Evolutionary conservation across 2,888 invertebrate genomes (phyloP), one percentile per base, ranked within the genome.

Genomic region (Aelia acuminata): DNA sequence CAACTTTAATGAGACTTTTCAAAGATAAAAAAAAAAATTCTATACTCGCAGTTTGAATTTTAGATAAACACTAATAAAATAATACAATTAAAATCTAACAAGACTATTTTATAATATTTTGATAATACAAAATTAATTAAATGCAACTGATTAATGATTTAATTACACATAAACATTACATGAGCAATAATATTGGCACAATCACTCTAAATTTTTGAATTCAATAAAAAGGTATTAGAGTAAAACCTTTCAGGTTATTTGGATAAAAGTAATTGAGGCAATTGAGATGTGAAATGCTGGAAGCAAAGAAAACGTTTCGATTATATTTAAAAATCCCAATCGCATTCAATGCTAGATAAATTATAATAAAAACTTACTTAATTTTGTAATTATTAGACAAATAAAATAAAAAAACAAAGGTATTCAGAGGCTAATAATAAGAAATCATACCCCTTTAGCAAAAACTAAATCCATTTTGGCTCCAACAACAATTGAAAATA

Each of bases 161-260:
- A 70, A 70, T 70, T 20, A 70, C 35, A 80, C 22, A n/a, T 43
- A 80, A 80, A 43, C n/a, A 11, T 80, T 8, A n/a, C 8, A 3
- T 85, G 85, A 85, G 85, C 85, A 85, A 85, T 85, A 85, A 85
- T 85, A 85, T 85, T 85, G 85, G 85, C 85, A 85, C 85, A 85
- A 31, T 53, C 31, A 84, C 80, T 80, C 80, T 80, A 80, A 80
- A 43, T 80, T 80, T 80, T 80, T 43, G 1, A 80, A n/a, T 43
- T 80, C 13, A 43, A 80, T 18, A 4, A 80, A 43, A 80, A 80
- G 80, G 80, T 80, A 80, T 80, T 80, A 80, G 80, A 80, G 80
- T 47, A 80, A 70, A 47, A 80, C 80, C 80, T 80, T 80, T 43
- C 39, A 43, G 22, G 43, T 47, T 80, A 20, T 47, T 70, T 31